Conservation (phyloP, 2,113 vertebrate genomes). For the Charina bottae region DNA sequence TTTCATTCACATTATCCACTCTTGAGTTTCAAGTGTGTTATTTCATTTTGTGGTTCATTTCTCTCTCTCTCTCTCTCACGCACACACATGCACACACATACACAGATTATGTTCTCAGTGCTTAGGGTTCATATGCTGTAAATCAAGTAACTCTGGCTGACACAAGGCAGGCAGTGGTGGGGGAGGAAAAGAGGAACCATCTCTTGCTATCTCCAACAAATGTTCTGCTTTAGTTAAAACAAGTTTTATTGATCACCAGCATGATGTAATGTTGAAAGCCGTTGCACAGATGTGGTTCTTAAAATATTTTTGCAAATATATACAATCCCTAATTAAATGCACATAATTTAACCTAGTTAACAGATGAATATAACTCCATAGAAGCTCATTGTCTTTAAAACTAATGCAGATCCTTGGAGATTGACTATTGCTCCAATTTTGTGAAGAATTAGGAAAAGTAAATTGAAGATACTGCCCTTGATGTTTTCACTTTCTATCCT, state of each 20-base stretch:
- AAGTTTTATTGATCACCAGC: rapidly evolving
- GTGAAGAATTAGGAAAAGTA: background rate
- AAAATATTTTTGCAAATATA: constrained; percentile 44
- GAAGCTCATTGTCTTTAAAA: background rate
- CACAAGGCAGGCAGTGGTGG: too few species aligned
- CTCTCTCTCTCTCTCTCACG: too few species aligned
- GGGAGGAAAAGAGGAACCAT: background rate
- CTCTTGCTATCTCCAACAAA: background rate
- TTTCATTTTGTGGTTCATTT: too few species aligned
- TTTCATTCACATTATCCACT: too few species aligned
- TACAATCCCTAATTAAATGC: constrained; percentile 48
- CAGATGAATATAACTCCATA: constrained; percentile 23
- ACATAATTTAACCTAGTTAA: constrained; percentile 54
- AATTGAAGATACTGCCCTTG: background rate
- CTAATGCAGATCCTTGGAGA: background rate
- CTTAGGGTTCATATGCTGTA: background rate
- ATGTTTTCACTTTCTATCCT: background rate
- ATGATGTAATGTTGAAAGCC: constrained; percentile 41
- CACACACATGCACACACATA: background rate
- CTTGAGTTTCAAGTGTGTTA: too few species aligned
- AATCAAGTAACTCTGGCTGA: background rate
- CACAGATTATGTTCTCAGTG: background rate
- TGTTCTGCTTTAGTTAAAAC: background rate
- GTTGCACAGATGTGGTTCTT: constrained; percentile 55
- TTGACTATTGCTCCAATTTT: background rate